Conservation (phyloP, 2,797 vertebrate genomes). For the Acomys russatus region DNA sequence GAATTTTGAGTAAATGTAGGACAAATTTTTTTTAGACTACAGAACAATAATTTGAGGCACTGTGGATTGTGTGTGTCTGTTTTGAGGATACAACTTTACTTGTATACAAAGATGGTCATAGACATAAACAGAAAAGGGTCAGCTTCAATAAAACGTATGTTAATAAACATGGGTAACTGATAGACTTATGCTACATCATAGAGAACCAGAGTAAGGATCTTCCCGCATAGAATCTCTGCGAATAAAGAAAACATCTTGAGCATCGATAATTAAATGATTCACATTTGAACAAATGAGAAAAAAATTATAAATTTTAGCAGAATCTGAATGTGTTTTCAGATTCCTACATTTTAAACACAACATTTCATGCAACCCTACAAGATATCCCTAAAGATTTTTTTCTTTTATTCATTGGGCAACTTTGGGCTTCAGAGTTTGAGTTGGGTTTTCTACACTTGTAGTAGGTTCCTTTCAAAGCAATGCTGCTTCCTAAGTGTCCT, state of each 20-base stretch:
- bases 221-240: background rate
- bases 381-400: constrained; percentile 25
- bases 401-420: background rate
- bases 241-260: background rate
- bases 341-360: background rate
- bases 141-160: background rate
- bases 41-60: background rate
- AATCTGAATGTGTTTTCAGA: background rate
- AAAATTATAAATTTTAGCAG: background rate
- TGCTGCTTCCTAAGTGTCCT: background rate
- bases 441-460: constrained; percentile 1
- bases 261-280: constrained; percentile 8
- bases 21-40: constrained; percentile 6
- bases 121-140: background rate
- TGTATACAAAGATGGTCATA: background rate
- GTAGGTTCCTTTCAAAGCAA: background rate
- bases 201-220: constrained; percentile 17
- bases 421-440: background rate
- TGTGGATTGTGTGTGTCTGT: no score
- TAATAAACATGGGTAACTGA: background rate
- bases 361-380: background rate
- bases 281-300: constrained; percentile 35
- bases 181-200: background rate
- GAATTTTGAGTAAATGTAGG: background rate
- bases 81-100: no score